phyloP scores from a whole-genome alignment of 2,113 vertebrate genomes.

The Onychorhynchus coronatus region DNA sequence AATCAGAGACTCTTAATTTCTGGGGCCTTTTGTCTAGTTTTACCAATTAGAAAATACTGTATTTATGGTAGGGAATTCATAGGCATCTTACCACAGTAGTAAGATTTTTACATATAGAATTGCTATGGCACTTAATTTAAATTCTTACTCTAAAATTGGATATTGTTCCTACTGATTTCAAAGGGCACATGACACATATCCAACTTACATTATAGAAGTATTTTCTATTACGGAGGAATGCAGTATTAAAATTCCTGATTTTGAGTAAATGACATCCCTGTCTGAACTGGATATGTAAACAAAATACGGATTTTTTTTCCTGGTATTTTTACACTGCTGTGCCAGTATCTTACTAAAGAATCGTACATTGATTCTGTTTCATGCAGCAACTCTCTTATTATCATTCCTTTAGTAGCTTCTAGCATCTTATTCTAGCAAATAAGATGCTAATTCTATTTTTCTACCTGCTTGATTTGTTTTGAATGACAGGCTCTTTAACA shows the following conservation, averaged over 20 bases:
- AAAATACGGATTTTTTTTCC: background rate
- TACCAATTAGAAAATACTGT: background rate
- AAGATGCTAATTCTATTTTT: background rate
- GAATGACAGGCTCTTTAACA: background rate
- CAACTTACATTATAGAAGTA: background rate
- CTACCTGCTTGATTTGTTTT: background rate
- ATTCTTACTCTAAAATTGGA: background rate
- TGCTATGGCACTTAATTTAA: background rate
- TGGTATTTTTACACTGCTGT: background rate
- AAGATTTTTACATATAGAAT: background rate
- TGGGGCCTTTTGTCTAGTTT: background rate
- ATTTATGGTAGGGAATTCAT: background rate
- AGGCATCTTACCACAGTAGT: background rate
- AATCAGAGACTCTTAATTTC: background rate
- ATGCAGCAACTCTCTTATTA: background rate
- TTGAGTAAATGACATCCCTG: background rate
- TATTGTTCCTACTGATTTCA: background rate
- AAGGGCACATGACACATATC: too few species aligned
- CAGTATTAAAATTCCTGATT: background rate
- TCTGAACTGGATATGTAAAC: background rate
- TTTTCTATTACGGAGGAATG: background rate
- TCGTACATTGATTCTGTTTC: background rate
- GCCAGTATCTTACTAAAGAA: background rate
- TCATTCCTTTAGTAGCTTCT: background rate
- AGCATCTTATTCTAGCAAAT: background rate